Conservation (phyloP, 2,888 invertebrate genomes). For the Hypsopygia costalis region DNA sequence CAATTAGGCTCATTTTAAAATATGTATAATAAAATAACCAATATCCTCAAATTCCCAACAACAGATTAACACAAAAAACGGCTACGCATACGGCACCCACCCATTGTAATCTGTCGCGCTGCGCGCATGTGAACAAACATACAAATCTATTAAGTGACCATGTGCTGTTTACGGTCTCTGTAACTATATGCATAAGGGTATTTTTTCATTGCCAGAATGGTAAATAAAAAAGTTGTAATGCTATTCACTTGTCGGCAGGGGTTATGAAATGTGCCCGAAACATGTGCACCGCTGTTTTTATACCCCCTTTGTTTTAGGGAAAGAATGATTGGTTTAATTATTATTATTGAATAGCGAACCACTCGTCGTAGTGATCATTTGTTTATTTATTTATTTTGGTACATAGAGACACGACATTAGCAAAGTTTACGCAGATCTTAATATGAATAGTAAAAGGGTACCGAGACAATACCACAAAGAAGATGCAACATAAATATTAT, state of each 20-base stretch:
- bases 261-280: slow-evolving; percentile 59
- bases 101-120: slow-evolving; percentile 34
- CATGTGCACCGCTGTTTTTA: slow-evolving; percentile 62
- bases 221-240: slow-evolving; percentile 27
- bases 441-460: too few species aligned
- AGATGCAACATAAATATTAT: too few species aligned
- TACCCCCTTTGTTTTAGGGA: slow-evolving; percentile 53
- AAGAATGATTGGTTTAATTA: slow-evolving; percentile 2
- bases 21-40: too few species aligned
- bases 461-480: too few species aligned
- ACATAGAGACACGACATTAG: too few species aligned
- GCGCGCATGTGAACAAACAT: slow-evolving; percentile 65
- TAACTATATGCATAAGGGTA: slow-evolving; percentile 17
- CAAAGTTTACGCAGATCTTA: slow-evolving; percentile 1
- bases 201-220: slow-evolving; percentile 18
- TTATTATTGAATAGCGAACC: too few species aligned
- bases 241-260: slow-evolving; percentile 63
- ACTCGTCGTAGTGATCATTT: too few species aligned
- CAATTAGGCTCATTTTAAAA: too few species aligned
- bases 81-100: slow-evolving; percentile 7
- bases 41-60: slow-evolving; percentile 11
- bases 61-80: slow-evolving; percentile 23
- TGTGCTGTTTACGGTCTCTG: slow-evolving; percentile 18
- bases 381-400: too few species aligned
- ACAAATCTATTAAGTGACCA: slow-evolving; percentile 22